Base-by-base conservation (phyloP, 1,140 invertebrate genomes). In the Hylaeus volcanicus region DNA sequence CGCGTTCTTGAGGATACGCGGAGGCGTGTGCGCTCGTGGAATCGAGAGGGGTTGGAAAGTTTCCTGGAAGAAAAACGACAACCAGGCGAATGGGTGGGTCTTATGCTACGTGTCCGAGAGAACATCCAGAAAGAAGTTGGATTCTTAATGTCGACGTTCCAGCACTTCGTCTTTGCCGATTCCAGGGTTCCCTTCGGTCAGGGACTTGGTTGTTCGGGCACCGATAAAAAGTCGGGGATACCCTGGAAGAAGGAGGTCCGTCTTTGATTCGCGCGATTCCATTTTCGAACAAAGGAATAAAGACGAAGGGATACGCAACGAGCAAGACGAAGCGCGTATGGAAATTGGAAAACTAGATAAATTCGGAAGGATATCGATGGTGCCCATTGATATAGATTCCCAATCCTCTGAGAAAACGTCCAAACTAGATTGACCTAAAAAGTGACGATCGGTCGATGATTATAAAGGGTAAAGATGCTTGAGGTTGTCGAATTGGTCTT, bases 131-230 rank as follows among this genome's bases (percentile, higher is more conserved):
- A 77, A 61, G 81, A 86, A 86, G 84, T 86, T 83, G 65, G 84
- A 72, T 73, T 86, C 74, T 86, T 86, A 86, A 86, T 79, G 84
- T 39, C 84, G 58, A 77, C 81, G 73, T 71, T 72, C 55, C 65
- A 86, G 81, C 81, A 79, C 81, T 86, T 86, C 81, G 80, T 86
- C 85, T 86, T 83, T 72, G 55, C 65, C 41, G 76, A 79, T 85
- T 61, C 58, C 43, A 51, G 2, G 51, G n/a, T 51, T 41, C 51
- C 9, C 43, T 37, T 51, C 41, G 76, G 77, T 65, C 70, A 73
- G 69, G 77, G 61, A 56, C 39, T 73, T 53, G 15, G 3, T 53
- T 56, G 60, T 41, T 65, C 48, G 39, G 55, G 15, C 5, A 14
- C 37, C 14, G 69, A 64, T 79, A 74, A 61, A 51, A 65, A 74